Evolutionary conservation across 2,888 invertebrate genomes (phyloP).

Genomic region (Pherbina coryleti): DNA sequence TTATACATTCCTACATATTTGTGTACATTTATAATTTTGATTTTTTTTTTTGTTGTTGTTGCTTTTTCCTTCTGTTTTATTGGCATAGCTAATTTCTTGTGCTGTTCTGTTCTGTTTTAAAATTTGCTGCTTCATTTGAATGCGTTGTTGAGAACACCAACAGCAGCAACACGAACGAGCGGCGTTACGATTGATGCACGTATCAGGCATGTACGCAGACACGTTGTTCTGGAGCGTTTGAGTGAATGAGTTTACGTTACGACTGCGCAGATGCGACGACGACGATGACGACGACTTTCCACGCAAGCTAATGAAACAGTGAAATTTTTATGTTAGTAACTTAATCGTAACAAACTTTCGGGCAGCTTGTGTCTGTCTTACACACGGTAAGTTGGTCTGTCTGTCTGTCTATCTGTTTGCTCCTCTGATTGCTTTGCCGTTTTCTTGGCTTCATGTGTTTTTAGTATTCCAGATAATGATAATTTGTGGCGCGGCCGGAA

Average conservation of each 20-base stretch:
- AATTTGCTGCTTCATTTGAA: neutral
- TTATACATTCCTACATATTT: too few species aligned
- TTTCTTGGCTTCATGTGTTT: neutral
- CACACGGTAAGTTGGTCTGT: neutral
- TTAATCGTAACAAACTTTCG: slow-evolving; percentile 22
- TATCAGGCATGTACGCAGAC: neutral
- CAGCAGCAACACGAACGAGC: neutral
- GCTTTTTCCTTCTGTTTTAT: neutral
- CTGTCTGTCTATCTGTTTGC: neutral
- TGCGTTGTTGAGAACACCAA: neutral
- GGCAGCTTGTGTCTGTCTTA: neutral
- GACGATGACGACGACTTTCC: neutral
- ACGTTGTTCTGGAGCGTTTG: neutral
- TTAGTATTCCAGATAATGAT: slow-evolving; percentile 28
- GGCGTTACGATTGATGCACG: neutral
- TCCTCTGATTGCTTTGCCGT: neutral
- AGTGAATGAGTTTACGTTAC: too few species aligned
- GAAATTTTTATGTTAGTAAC: slow-evolving; percentile 28
- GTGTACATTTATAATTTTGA: neutral
- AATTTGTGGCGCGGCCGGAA: slow-evolving; percentile 13
- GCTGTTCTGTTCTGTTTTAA: neutral
- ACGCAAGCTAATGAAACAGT: neutral
- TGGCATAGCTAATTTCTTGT: neutral
- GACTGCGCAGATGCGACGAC: neutral
- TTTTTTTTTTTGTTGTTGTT: too few species aligned